Conservation (phyloP, 2,113 vertebrate species). For the Felis chaus region DNA sequence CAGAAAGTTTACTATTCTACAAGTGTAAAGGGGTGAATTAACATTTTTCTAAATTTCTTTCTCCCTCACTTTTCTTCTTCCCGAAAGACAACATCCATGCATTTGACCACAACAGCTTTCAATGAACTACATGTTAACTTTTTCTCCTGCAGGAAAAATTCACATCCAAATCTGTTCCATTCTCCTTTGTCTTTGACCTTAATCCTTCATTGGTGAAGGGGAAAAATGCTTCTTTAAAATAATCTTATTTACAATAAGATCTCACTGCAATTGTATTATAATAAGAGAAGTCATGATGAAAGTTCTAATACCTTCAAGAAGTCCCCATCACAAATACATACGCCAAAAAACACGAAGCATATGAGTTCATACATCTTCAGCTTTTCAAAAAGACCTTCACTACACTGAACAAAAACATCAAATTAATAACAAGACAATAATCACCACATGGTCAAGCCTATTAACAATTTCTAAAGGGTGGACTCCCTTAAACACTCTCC, state of each 20-base stretch:
- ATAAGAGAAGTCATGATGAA: not conserved
- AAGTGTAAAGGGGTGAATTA: not conserved
- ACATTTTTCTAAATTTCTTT: not conserved
- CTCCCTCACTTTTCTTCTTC: not conserved
- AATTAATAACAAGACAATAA: not conserved
- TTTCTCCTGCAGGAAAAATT: not conserved
- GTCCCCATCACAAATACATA: not conserved
- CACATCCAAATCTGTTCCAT: not conserved
- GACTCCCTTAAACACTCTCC: not conserved
- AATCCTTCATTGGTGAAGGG: not conserved
- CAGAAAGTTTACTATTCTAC: not conserved
- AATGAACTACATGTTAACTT: not conserved
- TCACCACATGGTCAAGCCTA: not conserved
- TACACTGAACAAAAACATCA: not conserved
- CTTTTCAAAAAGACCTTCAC: not conserved
- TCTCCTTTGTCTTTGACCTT: not conserved
- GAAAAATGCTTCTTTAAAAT: not conserved
- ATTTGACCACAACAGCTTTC: not conserved
- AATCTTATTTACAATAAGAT: not conserved
- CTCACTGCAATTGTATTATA: not conserved
- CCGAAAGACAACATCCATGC: not conserved
- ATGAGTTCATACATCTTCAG: not conserved
- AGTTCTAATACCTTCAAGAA: slow-evolving; percentile 7
- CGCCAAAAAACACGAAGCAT: not conserved
- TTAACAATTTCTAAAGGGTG: not conserved